Conservation (phyloP, 1,140 invertebrate species). For the Conus betulinus region DNA sequence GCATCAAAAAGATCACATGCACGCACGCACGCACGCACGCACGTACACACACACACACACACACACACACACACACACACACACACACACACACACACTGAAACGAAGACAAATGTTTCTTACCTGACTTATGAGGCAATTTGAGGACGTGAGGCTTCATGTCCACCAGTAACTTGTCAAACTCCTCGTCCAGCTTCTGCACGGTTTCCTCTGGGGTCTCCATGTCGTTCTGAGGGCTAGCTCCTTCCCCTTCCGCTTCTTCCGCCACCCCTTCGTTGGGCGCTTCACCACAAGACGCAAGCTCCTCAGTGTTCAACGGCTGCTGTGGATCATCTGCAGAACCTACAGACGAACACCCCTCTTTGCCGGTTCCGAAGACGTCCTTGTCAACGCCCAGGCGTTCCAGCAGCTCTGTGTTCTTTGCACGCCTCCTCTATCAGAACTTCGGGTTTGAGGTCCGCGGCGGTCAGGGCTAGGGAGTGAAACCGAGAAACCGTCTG, state of each 20-base stretch:
- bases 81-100: not conserved
- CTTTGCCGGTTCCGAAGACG: not conserved
- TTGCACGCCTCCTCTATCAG: conserved; percentile 11
- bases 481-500: not conserved
- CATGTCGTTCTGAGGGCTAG: conserved; percentile 18
- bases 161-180: conserved; percentile 72
- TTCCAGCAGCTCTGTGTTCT: conserved; percentile 19
- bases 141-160: conserved; percentile 75
- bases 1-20: not conserved
- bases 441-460: not conserved
- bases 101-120: not conserved
- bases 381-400: conserved; percentile 20
- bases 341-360: not conserved
- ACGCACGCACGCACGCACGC: not conserved
- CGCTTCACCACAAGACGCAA: not conserved
- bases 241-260: not conserved
- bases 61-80: not conserved
- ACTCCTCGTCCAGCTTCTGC: conserved; percentile 67
- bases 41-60: not conserved
- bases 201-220: conserved; percentile 32
- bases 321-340: not conserved
- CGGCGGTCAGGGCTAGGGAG: not conserved
- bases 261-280: not conserved
- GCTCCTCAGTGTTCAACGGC: not conserved
- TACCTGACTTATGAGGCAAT: conserved; percentile 73